These are phyloP conservation scores for Epicampocera succincta DNA, from an alignment of 2,888 invertebrate genomes.

Conservation along the genomic window DNA sequence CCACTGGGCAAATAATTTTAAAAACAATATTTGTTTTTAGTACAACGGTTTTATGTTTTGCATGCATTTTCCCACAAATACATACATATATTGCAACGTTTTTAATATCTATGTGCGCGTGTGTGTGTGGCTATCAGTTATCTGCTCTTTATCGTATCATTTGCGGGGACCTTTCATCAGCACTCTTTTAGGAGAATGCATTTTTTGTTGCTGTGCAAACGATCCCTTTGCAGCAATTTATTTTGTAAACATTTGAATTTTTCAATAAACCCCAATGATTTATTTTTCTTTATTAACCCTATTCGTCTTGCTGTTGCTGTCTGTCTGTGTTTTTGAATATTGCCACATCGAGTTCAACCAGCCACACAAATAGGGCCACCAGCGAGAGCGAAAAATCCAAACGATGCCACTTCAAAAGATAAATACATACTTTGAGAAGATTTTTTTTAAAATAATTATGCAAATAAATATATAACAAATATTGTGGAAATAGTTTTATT, in stretches of 20 bases:
- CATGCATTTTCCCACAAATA: constrained; percentile 17
- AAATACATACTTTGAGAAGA: background rate
- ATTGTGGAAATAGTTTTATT: too few species aligned
- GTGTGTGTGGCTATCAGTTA: background rate
- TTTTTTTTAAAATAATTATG: too few species aligned
- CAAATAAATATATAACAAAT: too few species aligned
- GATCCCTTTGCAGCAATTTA: constrained; percentile 54
- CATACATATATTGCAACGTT: constrained; percentile 18
- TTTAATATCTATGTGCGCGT: too few species aligned
- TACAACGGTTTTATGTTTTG: background rate
- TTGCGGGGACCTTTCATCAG: constrained; percentile 4
- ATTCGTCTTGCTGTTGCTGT: constrained; percentile 1
- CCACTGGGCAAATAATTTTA: background rate
- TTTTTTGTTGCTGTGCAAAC: background rate
- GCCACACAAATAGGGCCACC: constrained; percentile 18
- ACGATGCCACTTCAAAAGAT: background rate
- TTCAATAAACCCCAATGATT: constrained; percentile 43
- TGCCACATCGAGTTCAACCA: constrained; percentile 11
- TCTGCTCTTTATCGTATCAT: constrained; percentile 1
- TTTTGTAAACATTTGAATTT: constrained; percentile 54
- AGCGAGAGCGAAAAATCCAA: constrained; percentile 2
- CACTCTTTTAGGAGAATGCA: background rate
- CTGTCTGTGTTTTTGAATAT: background rate
- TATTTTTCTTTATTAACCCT: constrained; percentile 15
- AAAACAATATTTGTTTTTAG: background rate